Evolutionary conservation across 2,797 vertebrate species (phyloP).

Genomic region (Acipenser ruthenus): DNA sequence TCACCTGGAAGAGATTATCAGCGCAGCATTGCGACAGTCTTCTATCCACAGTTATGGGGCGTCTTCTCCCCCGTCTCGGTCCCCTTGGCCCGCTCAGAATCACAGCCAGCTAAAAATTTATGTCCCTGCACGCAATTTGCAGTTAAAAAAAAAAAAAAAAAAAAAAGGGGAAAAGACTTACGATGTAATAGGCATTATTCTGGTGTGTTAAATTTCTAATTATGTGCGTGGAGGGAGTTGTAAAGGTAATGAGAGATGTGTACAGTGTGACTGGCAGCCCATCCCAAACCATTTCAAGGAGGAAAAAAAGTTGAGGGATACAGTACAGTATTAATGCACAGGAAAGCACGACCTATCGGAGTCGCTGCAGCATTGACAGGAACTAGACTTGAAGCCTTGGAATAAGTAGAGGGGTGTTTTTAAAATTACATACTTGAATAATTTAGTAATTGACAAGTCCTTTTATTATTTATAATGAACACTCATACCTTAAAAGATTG

Average conservation of each 20-base stretch:
- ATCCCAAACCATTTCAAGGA: not conserved
- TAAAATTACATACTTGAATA: no score
- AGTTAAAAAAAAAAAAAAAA: constrained; percentile 55
- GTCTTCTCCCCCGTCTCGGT: constrained; percentile 26
- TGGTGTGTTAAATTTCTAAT: constrained; percentile 72
- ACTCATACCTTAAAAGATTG: no score
- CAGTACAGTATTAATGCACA: not conserved
- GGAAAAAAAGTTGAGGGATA: not conserved
- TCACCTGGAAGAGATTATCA: constrained; percentile 42
- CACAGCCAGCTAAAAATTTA: constrained; percentile 65
- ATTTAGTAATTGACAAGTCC: no score
- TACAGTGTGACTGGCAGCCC: not conserved
- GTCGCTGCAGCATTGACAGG: no score
- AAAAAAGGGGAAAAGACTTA: constrained; percentile 59
- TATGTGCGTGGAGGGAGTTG: constrained; percentile 42
- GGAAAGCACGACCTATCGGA: no score
- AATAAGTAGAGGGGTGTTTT: no score
- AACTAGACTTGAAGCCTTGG: no score
- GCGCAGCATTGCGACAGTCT: constrained; percentile 16
- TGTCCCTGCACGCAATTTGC: constrained; percentile 63
- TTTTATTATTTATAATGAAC: no score
- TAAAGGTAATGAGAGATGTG: constrained; percentile 18
- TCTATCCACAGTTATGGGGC: constrained; percentile 34
- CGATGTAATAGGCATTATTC: constrained; percentile 56
- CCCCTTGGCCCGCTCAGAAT: constrained; percentile 44